These are phyloP conservation scores for Venustoraphidia nigricollis DNA, from an alignment of 2,888 invertebrate species.

Conservation along the genomic window DNA sequence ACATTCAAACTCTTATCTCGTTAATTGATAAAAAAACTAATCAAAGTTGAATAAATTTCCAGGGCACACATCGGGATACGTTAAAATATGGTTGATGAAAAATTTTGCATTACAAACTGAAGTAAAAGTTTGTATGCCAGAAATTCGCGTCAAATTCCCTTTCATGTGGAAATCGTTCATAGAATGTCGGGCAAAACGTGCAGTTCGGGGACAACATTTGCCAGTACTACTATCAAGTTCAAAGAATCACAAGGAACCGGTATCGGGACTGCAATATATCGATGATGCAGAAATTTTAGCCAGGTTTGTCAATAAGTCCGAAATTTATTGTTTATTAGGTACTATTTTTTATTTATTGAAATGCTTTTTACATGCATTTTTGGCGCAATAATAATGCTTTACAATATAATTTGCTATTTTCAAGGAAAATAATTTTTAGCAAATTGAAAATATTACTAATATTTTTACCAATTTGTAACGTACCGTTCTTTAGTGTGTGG, in stretches of 20 bases:
- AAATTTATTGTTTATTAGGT: no score
- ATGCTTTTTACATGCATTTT: no score
- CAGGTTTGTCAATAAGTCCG: slow-evolving; percentile 30
- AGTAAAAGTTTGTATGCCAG: slow-evolving; percentile 42
- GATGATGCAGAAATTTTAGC: slow-evolving; percentile 48
- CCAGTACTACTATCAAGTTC: slow-evolving; percentile 54
- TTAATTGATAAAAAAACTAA: no score
- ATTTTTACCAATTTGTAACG: no score
- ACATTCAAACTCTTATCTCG: no score
- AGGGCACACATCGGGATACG: slow-evolving; percentile 51
- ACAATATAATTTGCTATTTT: no score
- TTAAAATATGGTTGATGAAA: slow-evolving; percentile 63
- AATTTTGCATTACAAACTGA: slow-evolving; percentile 41
- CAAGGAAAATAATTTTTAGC: no score
- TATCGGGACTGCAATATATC: slow-evolving; percentile 51
- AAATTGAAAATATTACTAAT: no score
- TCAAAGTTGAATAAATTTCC: slow-evolving; percentile 5
- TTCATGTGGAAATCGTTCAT: slow-evolving; percentile 54
- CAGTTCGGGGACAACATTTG: slow-evolving; percentile 39
- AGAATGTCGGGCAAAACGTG: slow-evolving; percentile 50
- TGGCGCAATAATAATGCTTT: no score
- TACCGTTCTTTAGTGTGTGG: no score
- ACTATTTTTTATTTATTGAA: no score
- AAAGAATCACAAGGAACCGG: slow-evolving; percentile 52
- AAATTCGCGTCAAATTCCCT: slow-evolving; percentile 50